Evolutionary conservation across 2,888 invertebrate species (phyloP).

Genomic region (Margaritifera margaritifera): DNA sequence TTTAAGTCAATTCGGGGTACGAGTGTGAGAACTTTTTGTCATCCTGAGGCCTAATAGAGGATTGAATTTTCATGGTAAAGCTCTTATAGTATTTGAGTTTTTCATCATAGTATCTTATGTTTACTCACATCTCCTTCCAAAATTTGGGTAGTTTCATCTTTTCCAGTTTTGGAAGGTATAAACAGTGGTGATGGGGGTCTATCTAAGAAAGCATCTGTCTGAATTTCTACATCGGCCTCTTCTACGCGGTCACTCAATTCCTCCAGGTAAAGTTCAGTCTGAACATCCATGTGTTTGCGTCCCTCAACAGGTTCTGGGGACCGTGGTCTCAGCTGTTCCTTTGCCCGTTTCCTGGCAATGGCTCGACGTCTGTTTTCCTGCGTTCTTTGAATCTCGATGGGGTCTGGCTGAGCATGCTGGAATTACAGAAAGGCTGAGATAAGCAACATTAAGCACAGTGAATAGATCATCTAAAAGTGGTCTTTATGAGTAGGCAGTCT

Average conservation of each 20-base stretch:
- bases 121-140: constrained; percentile 85
- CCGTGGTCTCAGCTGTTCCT: constrained; percentile 78
- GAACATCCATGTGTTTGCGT: constrained; percentile 88
- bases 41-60: no score
- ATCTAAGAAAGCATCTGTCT: constrained; percentile 90
- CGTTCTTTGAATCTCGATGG: constrained; percentile 74
- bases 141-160: constrained; percentile 89
- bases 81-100: no score
- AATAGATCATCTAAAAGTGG: not conserved
- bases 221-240: constrained; percentile 85
- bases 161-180: constrained; percentile 85
- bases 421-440: constrained; percentile 72
- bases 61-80: no score
- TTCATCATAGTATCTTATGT: no score
- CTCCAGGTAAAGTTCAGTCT: constrained; percentile 92
- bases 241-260: constrained; percentile 78
- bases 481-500: no score
- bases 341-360: constrained; percentile 82
- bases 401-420: constrained; percentile 77
- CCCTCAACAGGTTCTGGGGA: constrained; percentile 88
- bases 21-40: no score
- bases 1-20: no score
- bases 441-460: constrained; percentile 44
- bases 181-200: constrained; percentile 86
- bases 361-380: constrained; percentile 83